Conservation (phyloP, 23 tunicate genomes). For the Diplosoma virens region DNA sequence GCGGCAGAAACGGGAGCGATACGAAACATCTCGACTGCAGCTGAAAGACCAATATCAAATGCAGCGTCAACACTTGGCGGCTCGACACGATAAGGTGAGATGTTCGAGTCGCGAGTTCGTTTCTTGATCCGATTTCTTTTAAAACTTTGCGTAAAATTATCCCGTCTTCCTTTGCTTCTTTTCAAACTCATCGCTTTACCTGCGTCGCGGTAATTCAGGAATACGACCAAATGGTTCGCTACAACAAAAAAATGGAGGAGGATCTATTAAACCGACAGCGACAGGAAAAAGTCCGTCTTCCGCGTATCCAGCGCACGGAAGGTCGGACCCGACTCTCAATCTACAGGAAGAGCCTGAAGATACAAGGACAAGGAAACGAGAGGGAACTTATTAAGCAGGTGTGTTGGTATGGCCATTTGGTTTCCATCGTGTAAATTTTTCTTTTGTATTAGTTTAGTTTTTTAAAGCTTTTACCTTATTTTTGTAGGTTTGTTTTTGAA, state of each 20-base stretch:
- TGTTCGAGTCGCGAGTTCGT: background rate
- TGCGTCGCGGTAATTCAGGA: conserved; percentile 40
- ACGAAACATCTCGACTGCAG: conserved; percentile 76
- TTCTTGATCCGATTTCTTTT: too few species aligned
- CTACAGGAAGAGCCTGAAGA: conserved; percentile 78
- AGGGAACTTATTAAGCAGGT: conserved; percentile 77
- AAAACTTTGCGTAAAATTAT: background rate
- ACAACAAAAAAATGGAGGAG: conserved; percentile 63
- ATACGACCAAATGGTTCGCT: conserved; percentile 84
- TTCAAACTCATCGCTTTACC: background rate
- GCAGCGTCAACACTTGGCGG: conserved; percentile 79
- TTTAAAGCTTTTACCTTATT: too few species aligned
- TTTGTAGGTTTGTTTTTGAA: too few species aligned
- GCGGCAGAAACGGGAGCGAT: conserved; percentile 73
- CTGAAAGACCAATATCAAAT: conserved; percentile 78
- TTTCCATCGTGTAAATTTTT: too few species aligned
- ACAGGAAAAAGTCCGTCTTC: conserved; percentile 73
- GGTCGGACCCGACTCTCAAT: conserved; percentile 66
- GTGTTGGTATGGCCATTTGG: too few species aligned
- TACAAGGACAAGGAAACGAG: conserved; percentile 44
- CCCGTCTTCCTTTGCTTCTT: background rate
- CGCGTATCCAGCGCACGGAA: conserved; percentile 80
- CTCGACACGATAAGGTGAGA: conserved; percentile 86
- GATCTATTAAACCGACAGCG: conserved; percentile 62
- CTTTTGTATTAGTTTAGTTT: too few species aligned